A percentile compares a stretch with the other conserved stretches of the same genome.
Evolutionary conservation across 2,113 vertebrate genomes (phyloP).

Genomic region (Labrus mixtus): DNA sequence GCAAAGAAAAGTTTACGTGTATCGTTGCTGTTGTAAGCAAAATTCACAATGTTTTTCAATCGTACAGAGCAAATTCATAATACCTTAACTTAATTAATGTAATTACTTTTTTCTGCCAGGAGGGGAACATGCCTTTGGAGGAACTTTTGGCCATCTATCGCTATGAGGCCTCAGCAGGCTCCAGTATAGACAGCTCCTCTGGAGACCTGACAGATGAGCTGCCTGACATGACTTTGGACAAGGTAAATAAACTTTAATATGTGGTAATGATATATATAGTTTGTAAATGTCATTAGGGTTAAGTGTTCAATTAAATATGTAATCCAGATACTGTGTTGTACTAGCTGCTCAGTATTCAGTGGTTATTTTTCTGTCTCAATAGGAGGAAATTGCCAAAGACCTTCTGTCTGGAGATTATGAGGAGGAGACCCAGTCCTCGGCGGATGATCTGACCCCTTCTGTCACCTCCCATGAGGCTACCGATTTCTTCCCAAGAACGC

Average conservation of each 20-base stretch:
- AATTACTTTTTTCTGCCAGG: constrained; percentile 76
- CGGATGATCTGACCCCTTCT: constrained; percentile 97
- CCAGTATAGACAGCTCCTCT: constrained; percentile 94
- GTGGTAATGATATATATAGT: neutral
- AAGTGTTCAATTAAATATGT: too few species aligned
- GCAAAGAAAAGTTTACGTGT: too few species aligned
- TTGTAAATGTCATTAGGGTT: neutral
- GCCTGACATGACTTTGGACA: constrained; percentile 98
- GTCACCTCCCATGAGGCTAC: constrained; percentile 97
- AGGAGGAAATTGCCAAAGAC: constrained; percentile 99
- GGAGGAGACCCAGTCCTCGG: constrained; percentile 98
- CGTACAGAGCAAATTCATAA: too few species aligned
- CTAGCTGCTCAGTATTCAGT: neutral
- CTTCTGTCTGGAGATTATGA: constrained; percentile 96
- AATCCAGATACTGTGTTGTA: too few species aligned
- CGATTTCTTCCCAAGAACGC: constrained; percentile 96
- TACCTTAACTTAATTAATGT: neutral
- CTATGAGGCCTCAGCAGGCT: constrained; percentile 90
- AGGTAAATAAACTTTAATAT: constrained; percentile 82
- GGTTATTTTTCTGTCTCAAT: neutral
- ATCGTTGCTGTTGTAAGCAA: too few species aligned
- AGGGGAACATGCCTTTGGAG: constrained; percentile 97
- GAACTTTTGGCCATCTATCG: constrained; percentile 96
- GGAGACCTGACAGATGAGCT: constrained; percentile 96
- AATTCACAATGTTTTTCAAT: too few species aligned